Evolutionary conservation across 2,113 vertebrate species (phyloP), one percentile per base, ranked within the genome.

Genomic region (Dipodomys spectabilis): DNA sequence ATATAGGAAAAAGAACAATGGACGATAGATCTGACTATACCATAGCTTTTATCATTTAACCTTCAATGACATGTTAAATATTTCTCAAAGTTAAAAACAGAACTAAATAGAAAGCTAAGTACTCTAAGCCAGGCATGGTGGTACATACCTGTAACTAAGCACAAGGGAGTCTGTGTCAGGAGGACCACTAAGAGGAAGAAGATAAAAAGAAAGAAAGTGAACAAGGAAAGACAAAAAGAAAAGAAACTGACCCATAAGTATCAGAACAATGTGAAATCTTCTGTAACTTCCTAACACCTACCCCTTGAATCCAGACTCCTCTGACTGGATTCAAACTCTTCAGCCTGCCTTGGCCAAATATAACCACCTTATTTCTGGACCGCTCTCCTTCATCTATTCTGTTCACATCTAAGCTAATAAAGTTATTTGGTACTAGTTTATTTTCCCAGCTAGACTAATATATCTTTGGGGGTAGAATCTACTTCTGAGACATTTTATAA

Each of bases 1-100:
- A 5, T 73, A 3, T 35, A n/a, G 19, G 28, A 74, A 18, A 82
- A 91, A 91, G 35, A 45, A 91, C 16, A 30, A 49, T 44, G 18
- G 35, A 72, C 62, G 4, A 30, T 44, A 85, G 35, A 18, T 18
- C 39, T 91, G 49, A 71, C 72, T 22, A 18, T 16, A 35, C 1
- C 1, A 0, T 35, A 39, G 30, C 39, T 39, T 72, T 80, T 80
- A 60, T 1, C 45, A 28, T 53, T 89, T 93, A 86, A 73, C 79
- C 32, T 89, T 79, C 30, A 7, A 89, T 83, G 83, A 18, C 30
- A 93, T 71, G 11, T 80, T 49, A 80, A 92, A 72, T 62, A 15
- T 82, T 62, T 65, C 71, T 57, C 16, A 60, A 35, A 91, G 39
- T 81, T 72, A 23, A 94, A 88, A 68, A 23, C 32, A 25, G 72